phyloP scores from a whole-genome alignment of 2,888 invertebrate genomes.

The Idaea dimidiata region DNA sequence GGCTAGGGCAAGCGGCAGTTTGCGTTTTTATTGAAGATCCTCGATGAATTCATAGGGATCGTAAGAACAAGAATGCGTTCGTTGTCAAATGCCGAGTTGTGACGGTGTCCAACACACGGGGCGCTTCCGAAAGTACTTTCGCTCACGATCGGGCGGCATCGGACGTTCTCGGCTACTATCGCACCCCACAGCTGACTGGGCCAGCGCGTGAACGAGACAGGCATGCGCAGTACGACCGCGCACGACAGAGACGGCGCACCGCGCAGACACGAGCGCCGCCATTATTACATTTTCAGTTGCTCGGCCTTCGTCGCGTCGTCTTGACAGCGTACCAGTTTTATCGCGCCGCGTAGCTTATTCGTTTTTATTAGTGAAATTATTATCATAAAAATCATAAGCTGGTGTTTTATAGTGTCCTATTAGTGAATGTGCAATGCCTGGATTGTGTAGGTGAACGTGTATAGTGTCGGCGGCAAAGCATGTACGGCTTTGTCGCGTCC shows the following conservation, averaged over 20 bases:
- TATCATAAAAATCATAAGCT: conserved; percentile 61
- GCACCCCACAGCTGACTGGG: conserved; percentile 77
- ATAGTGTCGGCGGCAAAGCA: conserved; percentile 48
- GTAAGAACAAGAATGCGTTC: conserved; percentile 54
- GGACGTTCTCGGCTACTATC: conserved; percentile 60
- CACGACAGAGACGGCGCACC: conserved; percentile 48
- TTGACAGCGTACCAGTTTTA: conserved; percentile 70
- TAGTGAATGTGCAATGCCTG: conserved; percentile 53
- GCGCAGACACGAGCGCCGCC: conserved; percentile 68
- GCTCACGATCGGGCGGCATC: conserved; percentile 48
- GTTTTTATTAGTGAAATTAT: conserved; percentile 68
- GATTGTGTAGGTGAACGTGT: conserved; percentile 47
- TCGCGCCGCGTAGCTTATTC: conserved; percentile 56
- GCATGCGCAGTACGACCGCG: conserved; percentile 30
- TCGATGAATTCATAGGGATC: conserved; percentile 36
- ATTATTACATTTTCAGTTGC: conserved; percentile 62
- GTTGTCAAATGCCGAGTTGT: conserved; percentile 34
- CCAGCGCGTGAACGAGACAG: conserved; percentile 54
- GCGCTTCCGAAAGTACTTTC: conserved; percentile 73
- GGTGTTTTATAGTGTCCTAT: conserved; percentile 52
- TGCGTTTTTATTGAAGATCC: conserved; percentile 26
- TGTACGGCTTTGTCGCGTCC: conserved; percentile 67
- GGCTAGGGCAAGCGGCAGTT: background rate
- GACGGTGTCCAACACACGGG: conserved; percentile 35
- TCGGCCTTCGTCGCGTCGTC: conserved; percentile 66